Conservation (phyloP, 2,113 vertebrate species). For the Isichthys henryi region DNA sequence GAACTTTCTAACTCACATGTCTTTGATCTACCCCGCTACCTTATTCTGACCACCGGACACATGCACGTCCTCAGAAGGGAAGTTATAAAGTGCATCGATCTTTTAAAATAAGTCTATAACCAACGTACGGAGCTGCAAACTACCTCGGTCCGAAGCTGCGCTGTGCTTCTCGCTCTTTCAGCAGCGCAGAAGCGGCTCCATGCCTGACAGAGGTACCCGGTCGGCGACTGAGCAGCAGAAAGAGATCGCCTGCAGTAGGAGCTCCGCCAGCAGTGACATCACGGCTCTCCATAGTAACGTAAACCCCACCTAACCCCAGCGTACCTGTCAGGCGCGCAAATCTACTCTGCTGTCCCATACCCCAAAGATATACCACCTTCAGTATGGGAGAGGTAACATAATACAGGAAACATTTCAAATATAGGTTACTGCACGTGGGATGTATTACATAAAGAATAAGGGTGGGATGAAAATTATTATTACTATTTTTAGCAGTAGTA, state of each 20-base stretch:
- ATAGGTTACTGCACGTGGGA: not conserved
- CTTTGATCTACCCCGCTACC: not conserved
- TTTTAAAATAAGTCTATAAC: not conserved
- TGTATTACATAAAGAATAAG: not conserved
- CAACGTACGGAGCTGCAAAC: not conserved
- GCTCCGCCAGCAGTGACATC: slow-evolving; percentile 24
- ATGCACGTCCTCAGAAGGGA: not conserved
- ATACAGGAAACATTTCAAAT: not conserved
- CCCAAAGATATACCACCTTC: not conserved
- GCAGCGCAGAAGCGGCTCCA: not conserved
- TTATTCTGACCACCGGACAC: not conserved
- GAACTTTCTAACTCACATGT: not conserved
- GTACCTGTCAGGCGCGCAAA: slow-evolving; percentile 46
- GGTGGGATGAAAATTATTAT: not conserved
- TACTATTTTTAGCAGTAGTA: not conserved
- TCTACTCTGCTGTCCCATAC: not conserved
- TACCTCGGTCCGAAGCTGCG: not conserved
- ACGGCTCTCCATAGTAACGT: slow-evolving; percentile 25
- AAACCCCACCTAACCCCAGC: slow-evolving; percentile 35
- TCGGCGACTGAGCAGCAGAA: not conserved
- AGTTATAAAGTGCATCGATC: not conserved
- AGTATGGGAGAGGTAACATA: not conserved
- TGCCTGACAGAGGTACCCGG: not conserved
- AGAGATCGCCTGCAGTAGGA: not conserved
- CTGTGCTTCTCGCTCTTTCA: not conserved